Conservation (phyloP, 2,888 invertebrate species). For the Athalia cordata region DNA sequence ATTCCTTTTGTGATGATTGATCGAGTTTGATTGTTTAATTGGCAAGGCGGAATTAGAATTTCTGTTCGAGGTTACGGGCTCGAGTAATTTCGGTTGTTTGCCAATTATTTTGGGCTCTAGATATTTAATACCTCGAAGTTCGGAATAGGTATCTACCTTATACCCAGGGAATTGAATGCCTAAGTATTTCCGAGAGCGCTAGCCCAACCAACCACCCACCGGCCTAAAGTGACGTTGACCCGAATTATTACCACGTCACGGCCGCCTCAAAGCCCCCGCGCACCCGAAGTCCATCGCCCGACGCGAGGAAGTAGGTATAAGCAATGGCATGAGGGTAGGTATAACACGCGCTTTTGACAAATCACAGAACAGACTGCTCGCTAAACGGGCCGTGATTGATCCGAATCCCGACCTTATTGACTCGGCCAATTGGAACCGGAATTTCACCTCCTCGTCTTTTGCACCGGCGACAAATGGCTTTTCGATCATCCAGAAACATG, state of each 20-base stretch:
- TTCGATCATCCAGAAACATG: constrained; percentile 27
- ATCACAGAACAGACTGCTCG: constrained; percentile 35
- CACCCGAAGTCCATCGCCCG: neutral
- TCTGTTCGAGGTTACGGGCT: constrained; percentile 25
- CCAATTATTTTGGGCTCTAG: constrained; percentile 36
- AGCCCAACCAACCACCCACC: constrained; percentile 9
- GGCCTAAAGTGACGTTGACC: constrained; percentile 36
- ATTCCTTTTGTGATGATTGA: constrained; percentile 30
- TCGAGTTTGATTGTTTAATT: constrained; percentile 44
- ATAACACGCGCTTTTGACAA: constrained; percentile 30
- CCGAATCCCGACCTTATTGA: constrained; percentile 31
- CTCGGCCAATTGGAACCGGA: constrained; percentile 29
- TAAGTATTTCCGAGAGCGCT: constrained; percentile 32
- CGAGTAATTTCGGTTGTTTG: constrained; percentile 39
- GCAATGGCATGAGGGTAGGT: neutral
- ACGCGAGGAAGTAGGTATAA: no score
- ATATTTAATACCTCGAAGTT: constrained; percentile 33
- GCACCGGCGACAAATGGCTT: constrained; percentile 29
- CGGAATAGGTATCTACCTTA: constrained; percentile 33
- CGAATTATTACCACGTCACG: constrained; percentile 32
- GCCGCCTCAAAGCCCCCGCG: constrained; percentile 17
- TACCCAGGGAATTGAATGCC: constrained; percentile 33
- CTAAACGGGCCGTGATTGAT: constrained; percentile 41
- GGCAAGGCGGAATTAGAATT: constrained; percentile 34
- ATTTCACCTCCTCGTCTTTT: constrained; percentile 22